Percentiles rank a stretch among this genome's conserved stretches.
Conservation (phyloP, 2,888 invertebrate species). For the Chrysolina americana region DNA sequence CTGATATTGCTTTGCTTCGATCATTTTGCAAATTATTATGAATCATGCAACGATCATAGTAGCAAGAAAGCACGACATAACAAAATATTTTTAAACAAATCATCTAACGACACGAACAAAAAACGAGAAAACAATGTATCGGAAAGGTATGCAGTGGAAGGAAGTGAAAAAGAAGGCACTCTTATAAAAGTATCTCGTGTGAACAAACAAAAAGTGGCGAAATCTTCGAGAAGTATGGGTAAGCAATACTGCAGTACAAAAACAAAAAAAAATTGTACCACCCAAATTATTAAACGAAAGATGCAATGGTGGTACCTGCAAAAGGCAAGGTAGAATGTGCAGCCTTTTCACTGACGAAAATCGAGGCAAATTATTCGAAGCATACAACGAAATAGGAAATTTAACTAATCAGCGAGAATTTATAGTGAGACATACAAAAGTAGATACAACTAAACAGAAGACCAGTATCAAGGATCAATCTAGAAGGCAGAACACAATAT, state of each 20-base stretch:
- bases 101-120: neutral
- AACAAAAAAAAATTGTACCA: slow-evolving; percentile 14
- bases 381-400: slow-evolving; percentile 17
- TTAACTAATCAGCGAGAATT: slow-evolving; percentile 19
- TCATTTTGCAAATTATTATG: slow-evolving; percentile 12
- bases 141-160: slow-evolving; percentile 22
- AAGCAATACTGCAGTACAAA: neutral
- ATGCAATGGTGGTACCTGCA: slow-evolving; percentile 20
- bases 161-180: slow-evolving; percentile 16
- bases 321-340: slow-evolving; percentile 5
- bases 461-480: neutral
- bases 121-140: slow-evolving; percentile 15
- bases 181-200: neutral
- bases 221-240: slow-evolving; percentile 5
- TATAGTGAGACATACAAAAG: slow-evolving; percentile 23
- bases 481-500: slow-evolving; percentile 1
- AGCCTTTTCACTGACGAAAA: neutral
- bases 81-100: neutral
- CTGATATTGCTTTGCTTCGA: slow-evolving; percentile 12
- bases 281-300: slow-evolving; percentile 5
- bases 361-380: neutral
- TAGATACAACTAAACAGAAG: slow-evolving; percentile 7
- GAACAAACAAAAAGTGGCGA: slow-evolving; percentile 24
- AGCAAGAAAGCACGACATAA: neutral
- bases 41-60: slow-evolving; percentile 3